These are phyloP conservation scores for Mus caroli DNA, from an alignment of 2,797 vertebrate genomes.

Conservation along the genomic window DNA sequence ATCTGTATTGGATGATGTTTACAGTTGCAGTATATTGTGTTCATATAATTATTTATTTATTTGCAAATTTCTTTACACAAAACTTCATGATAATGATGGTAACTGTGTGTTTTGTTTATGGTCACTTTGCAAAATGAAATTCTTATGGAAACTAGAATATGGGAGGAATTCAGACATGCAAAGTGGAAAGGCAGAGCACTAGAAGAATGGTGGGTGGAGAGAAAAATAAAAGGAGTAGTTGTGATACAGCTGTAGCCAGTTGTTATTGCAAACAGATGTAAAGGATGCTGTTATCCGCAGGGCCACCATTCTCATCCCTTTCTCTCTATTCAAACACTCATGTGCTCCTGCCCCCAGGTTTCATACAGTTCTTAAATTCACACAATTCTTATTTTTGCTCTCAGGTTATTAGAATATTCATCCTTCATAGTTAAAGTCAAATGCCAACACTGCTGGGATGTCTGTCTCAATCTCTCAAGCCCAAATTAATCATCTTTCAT, in stretches of 20 bases:
- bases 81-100: neutral
- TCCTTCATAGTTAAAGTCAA: constrained; percentile 58
- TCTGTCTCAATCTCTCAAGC: constrained; percentile 54
- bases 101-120: neutral
- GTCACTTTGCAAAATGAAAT: neutral
- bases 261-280: neutral
- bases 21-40: neutral
- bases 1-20: neutral
- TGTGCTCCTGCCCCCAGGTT: neutral
- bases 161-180: neutral
- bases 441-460: constrained; percentile 31
- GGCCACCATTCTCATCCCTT: neutral
- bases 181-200: neutral
- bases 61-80: accelerated
- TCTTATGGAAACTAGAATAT: neutral
- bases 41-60: neutral
- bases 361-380: neutral
- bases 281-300: neutral
- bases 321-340: neutral
- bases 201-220: neutral
- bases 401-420: constrained; percentile 68
- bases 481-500: constrained; percentile 75
- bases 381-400: constrained; percentile 15
- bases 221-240: neutral
- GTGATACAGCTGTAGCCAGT: accelerated